Base-by-base conservation (phyloP, 2,888 invertebrate species). In the Luperina nickerlii region DNA sequence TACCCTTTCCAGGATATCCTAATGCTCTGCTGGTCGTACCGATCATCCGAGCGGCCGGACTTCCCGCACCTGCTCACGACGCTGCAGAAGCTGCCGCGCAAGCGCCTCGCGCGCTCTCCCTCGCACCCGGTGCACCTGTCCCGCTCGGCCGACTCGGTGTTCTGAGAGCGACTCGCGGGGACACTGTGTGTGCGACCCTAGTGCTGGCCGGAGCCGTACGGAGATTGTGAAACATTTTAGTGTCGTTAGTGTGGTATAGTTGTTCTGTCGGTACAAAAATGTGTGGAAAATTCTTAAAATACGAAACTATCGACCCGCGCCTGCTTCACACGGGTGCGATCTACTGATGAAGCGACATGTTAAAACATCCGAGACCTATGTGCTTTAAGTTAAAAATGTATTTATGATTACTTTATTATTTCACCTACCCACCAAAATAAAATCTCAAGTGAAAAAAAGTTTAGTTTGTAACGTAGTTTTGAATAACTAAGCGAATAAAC, bases 71-170 rank as follows among this genome's bases (percentile, higher is more conserved):
- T 99, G 81, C 97, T 99, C 89, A 98, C 98, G 79, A 98, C 98
- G 80, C 97, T 99, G 79, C 99, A 99, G 93, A 98, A 98, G 94
- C 97, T 99, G 91, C 99, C 99, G 69, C 99, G 99, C 96, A 99
- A 99, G 97, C 98, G 99, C 69, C 97, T 99, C 89, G 99, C 99
- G 74, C 98, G 99, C 87, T 99, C 99, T 93, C 99, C 99, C 88
- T 99, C 99, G 84, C 99, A 99, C 97, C 99, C 99, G 54, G 98
- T 99, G 48, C 99, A 99, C 94, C 97, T 99, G 91, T 99, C 99
- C 71, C 98, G 99, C 92, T 99, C 99, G 74, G 99, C 99, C 69
- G 99, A 99, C 97, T 99, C 99, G 74, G 99, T 99, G 92, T 99
- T 99, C 97, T 99, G 94, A 96, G 93, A 83, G 11, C 90, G 87